Conservation (phyloP, 2,888 invertebrate genomes). For the Pollenia griseotomentosa region DNA sequence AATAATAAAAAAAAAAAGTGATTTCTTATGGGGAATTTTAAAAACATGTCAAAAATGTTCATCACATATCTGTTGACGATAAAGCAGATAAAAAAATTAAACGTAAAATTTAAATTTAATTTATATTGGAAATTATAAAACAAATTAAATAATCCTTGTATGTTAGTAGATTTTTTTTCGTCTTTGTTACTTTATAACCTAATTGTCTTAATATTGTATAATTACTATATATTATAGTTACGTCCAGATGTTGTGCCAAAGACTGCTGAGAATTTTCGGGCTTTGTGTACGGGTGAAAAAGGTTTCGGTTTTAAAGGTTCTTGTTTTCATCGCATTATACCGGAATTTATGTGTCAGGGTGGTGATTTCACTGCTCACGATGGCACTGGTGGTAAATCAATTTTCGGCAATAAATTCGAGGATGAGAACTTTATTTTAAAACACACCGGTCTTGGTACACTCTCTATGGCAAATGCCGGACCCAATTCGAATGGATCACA, state of each 20-base stretch:
- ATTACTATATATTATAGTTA: conserved; percentile 86
- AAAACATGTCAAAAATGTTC: too few relatives aligned
- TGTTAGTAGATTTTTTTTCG: too few relatives aligned
- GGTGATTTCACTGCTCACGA: conserved; percentile 97
- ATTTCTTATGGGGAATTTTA: too few relatives aligned
- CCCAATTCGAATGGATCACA: conserved; percentile 98
- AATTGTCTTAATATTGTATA: conserved; percentile 21
- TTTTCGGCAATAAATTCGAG: conserved; percentile 96
- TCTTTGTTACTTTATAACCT: too few relatives aligned
- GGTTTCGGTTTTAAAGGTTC: conserved; percentile 96
- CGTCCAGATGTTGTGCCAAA: conserved; percentile 95
- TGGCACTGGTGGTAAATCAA: conserved; percentile 97
- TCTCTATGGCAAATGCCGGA: conserved; percentile 98
- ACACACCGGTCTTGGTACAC: conserved; percentile 94
- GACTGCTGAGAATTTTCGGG: conserved; percentile 98
- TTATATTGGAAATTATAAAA: too few relatives aligned
- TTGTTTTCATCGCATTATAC: conserved; percentile 97
- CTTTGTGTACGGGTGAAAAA: conserved; percentile 97
- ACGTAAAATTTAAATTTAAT: too few relatives aligned
- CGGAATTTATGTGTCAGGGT: conserved; percentile 98
- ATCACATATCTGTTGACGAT: too few relatives aligned
- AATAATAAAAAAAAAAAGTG: too few relatives aligned
- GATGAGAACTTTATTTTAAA: conserved; percentile 98
- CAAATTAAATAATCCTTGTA: too few relatives aligned
- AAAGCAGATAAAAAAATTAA: too few relatives aligned